phyloP scores from a whole-genome alignment of 2,797 vertebrate genomes.

The Oreonectes daqikongensis region DNA sequence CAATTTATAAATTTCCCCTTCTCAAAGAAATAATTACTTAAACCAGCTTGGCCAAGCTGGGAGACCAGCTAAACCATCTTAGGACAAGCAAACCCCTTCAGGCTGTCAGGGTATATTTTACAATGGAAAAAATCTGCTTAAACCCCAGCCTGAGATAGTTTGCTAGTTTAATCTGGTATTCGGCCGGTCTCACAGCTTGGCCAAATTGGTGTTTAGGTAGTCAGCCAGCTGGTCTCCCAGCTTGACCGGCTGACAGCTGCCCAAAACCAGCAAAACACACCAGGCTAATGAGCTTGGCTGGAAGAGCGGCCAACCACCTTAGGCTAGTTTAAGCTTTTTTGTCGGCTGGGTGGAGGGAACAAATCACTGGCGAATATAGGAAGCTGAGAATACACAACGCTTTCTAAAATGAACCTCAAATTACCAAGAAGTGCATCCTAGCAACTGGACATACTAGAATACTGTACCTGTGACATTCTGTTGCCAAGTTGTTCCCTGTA shows the following conservation, averaged over 20 bases:
- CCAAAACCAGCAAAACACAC: slow-evolving; percentile 5
- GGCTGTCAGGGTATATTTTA: too few relatives aligned
- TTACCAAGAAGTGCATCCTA: not conserved
- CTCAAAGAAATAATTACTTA: too few relatives aligned
- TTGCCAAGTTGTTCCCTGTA: not conserved
- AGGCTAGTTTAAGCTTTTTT: not conserved
- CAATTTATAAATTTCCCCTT: not conserved
- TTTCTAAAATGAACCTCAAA: not conserved
- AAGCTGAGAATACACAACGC: not conserved
- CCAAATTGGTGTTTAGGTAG: slow-evolving; percentile 1
- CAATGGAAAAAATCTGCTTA: not conserved
- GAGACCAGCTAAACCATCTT: not conserved
- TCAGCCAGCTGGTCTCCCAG: not conserved
- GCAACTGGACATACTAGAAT: not conserved
- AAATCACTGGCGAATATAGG: slow-evolving; percentile 2
- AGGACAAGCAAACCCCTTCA: not conserved
- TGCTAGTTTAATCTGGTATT: not conserved
- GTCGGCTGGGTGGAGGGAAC: not conserved
- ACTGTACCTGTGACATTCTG: not conserved
- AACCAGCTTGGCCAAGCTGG: not conserved
- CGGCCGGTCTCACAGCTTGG: not conserved
- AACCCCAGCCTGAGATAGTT: not conserved
- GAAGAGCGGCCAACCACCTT: not conserved
- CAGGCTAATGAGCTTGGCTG: not conserved
- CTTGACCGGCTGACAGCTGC: not conserved